phyloP scores from a whole-genome alignment of 2,113 vertebrate species.

The Phylloscopus trochilus region DNA sequence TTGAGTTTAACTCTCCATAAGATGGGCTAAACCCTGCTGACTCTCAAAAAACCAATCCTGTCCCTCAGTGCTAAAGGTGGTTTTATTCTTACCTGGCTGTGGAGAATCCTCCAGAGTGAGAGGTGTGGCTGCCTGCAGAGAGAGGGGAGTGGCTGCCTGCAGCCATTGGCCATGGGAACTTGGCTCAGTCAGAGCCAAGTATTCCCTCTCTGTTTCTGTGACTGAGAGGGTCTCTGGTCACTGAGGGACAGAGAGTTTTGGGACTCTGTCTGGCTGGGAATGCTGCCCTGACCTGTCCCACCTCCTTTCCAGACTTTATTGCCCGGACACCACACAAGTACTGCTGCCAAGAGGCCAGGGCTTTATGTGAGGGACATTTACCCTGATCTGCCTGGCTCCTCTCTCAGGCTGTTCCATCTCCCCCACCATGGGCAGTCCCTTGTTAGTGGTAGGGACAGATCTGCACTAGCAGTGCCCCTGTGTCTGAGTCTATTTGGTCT shows the following conservation, averaged over 20 bases:
- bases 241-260: not conserved
- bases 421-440: rapidly evolving
- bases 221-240: not conserved
- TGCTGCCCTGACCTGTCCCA: rapidly evolving
- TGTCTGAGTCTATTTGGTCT: not conserved
- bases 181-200: not conserved
- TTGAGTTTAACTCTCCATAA: not conserved
- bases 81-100: not conserved
- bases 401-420: not conserved
- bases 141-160: rapidly evolving
- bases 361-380: not conserved
- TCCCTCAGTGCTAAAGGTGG: rapidly evolving
- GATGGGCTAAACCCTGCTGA: not conserved
- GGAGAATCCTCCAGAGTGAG: not conserved
- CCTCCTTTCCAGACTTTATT: rapidly evolving
- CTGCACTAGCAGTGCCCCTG: not conserved
- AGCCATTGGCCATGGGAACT: rapidly evolving
- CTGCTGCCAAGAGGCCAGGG: too few species aligned
- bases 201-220: not conserved
- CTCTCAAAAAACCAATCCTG: not conserved
- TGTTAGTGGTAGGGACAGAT: rapidly evolving
- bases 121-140: rapidly evolving
- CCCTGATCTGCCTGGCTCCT: not conserved
- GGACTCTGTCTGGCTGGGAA: rapidly evolving
- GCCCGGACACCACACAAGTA: rapidly evolving